Conservation (phyloP, 2,888 invertebrate species). For the Latheticus oryzae region DNA sequence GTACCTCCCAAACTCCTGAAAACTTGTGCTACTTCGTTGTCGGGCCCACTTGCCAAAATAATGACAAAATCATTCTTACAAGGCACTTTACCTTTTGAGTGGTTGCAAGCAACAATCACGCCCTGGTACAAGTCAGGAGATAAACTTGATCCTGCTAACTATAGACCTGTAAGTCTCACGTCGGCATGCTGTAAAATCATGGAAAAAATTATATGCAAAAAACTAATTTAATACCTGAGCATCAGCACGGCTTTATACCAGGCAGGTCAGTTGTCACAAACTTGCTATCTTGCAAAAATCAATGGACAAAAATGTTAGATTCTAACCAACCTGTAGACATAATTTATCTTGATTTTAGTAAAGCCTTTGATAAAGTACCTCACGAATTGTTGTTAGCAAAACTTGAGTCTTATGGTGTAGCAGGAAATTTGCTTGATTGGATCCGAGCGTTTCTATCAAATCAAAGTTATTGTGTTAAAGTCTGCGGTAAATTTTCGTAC, state of each 20-base stretch:
- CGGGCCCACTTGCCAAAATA: conserved; percentile 2
- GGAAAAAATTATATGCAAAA: conserved; percentile 8
- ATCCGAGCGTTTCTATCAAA: conserved; percentile 3
- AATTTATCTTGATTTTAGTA: conserved; percentile 7
- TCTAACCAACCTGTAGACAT: conserved; percentile 10
- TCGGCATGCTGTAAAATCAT: conserved; percentile 9
- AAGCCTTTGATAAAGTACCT: conserved; percentile 5
- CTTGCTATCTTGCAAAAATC: conserved; percentile 5
- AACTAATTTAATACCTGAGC: conserved; percentile 2
- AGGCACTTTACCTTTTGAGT: conserved; percentile 3
- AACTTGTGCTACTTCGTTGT: conserved; percentile 9
- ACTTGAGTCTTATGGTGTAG: conserved; percentile 4
- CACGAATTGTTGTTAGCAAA: too few relatives aligned
- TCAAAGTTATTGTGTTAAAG: too few relatives aligned
- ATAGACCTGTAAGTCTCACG: conserved; percentile 11
- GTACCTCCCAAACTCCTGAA: conserved; percentile 1
- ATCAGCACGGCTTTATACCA: conserved; percentile 11
- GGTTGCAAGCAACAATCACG: conserved; percentile 7
- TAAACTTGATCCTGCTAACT: conserved; percentile 9
- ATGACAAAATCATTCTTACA: not conserved
- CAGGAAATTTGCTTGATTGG: conserved; percentile 5
- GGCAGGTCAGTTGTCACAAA: conserved; percentile 7
- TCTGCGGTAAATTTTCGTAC: too few relatives aligned
- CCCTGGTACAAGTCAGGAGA: conserved; percentile 11
- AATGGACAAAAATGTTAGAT: conserved; percentile 12